Evolutionary conservation across 2,113 vertebrate species (phyloP).

Genomic region (Oreochromis niloticus): DNA sequence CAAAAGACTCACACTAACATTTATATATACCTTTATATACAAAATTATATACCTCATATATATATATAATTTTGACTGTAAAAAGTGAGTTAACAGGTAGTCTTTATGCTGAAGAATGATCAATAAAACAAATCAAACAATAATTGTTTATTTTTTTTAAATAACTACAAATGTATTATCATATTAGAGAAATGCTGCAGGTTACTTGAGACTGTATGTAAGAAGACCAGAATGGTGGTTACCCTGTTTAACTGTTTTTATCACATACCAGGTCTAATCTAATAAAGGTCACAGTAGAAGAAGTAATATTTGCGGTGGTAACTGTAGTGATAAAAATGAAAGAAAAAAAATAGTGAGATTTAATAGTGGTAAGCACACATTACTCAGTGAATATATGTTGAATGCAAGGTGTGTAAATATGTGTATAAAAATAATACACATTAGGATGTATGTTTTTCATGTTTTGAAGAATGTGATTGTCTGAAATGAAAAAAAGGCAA

Average conservation of each 20-base stretch:
- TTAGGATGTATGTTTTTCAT: neutral
- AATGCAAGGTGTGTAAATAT: neutral
- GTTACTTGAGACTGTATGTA: neutral
- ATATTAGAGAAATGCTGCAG: neutral
- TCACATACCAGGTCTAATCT: neutral
- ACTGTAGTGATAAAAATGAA: neutral
- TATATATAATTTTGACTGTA: constrained; percentile 10
- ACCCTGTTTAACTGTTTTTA: neutral
- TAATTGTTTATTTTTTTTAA: neutral
- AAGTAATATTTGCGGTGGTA: neutral
- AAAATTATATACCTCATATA: neutral
- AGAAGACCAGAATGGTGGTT: neutral
- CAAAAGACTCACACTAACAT: neutral
- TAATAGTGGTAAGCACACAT: neutral
- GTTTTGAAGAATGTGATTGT: neutral
- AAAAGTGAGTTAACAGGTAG: neutral
- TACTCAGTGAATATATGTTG: neutral
- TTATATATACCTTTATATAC: neutral
- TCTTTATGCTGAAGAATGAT: neutral
- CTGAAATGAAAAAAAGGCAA: neutral
- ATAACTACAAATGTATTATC: neutral
- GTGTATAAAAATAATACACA: neutral
- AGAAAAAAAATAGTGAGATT: neutral
- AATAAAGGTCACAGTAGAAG: neutral
- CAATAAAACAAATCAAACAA: neutral